Percentiles rank a stretch among this genome's conserved stretches.
These are phyloP conservation scores for Otocyon megalotis DNA, from an alignment of 2,113 vertebrate species.

Conservation along the genomic window DNA sequence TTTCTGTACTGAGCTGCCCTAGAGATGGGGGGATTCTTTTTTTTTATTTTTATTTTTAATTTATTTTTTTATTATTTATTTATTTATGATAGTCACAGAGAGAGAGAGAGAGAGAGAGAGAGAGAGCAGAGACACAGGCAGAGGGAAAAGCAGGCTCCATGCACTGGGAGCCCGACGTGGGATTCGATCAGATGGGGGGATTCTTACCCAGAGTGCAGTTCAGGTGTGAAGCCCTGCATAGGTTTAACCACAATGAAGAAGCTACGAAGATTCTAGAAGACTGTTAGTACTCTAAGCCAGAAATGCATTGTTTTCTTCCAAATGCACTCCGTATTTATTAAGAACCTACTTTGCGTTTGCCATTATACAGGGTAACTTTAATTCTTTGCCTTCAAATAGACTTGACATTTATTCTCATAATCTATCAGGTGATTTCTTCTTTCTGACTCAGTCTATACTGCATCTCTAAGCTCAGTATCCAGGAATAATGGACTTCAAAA, in stretches of 20 bases:
- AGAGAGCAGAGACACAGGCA: no score
- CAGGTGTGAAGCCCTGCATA: not conserved
- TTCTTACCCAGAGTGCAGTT: not conserved
- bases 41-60: no score
- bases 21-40: not conserved
- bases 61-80: no score
- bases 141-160: no score
- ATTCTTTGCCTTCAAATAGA: slow-evolving; percentile 26
- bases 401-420: slow-evolving; percentile 20
- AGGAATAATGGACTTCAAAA: not conserved
- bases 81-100: no score
- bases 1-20: not conserved
- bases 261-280: not conserved
- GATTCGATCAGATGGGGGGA: no score
- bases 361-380: not conserved
- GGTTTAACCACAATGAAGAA: not conserved
- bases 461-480: not conserved
- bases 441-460: not conserved
- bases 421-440: not conserved
- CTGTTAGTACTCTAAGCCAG: not conserved
- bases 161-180: no score
- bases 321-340: not conserved
- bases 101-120: no score
- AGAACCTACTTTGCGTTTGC: not conserved
- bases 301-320: not conserved